A percentile compares a stretch with the other conserved stretches of the same genome.
These are phyloP conservation scores for Drosophila atripex DNA, from an alignment of 2,888 invertebrate species.

Conservation along the genomic window DNA sequence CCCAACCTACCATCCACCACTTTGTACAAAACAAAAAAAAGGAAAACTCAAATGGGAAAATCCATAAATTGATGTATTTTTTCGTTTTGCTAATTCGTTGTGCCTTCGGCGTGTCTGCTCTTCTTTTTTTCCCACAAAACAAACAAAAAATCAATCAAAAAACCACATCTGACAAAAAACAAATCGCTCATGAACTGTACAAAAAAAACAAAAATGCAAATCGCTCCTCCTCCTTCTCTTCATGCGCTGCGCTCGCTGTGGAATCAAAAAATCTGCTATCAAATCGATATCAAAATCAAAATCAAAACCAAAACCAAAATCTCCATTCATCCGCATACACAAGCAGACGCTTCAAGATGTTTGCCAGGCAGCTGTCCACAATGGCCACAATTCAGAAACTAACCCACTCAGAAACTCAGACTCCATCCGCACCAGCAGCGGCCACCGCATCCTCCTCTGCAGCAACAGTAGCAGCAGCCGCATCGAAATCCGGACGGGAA, in stretches of 20 bases:
- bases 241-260: slow-evolving; percentile 78
- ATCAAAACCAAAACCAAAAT: slow-evolving; percentile 30
- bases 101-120: slow-evolving; percentile 76
- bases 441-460: slow-evolving; percentile 22
- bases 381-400: slow-evolving; percentile 60
- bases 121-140: slow-evolving; percentile 72
- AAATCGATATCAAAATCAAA: slow-evolving; percentile 47
- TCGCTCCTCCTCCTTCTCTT: slow-evolving; percentile 69
- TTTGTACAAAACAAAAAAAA: slow-evolving; percentile 60
- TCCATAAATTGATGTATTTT: slow-evolving; percentile 55
- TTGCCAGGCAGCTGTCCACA: slow-evolving; percentile 73
- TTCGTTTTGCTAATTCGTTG: slow-evolving; percentile 75
- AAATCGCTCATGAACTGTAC: slow-evolving; percentile 62
- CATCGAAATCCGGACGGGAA: slow-evolving; percentile 22
- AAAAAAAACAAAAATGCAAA: slow-evolving; percentile 54
- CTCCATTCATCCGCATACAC: slow-evolving; percentile 29
- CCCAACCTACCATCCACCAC: slow-evolving; percentile 32
- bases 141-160: slow-evolving; percentile 24
- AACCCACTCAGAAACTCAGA: slow-evolving; percentile 56
- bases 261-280: slow-evolving; percentile 49
- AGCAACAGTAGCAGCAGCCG: slow-evolving; percentile 49
- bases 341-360: slow-evolving; percentile 84
- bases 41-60: slow-evolving; percentile 48
- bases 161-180: not conserved
- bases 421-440: slow-evolving; percentile 42